Conservation (phyloP, 2,113 vertebrate species). For the Andinoacara biseriatus region DNA sequence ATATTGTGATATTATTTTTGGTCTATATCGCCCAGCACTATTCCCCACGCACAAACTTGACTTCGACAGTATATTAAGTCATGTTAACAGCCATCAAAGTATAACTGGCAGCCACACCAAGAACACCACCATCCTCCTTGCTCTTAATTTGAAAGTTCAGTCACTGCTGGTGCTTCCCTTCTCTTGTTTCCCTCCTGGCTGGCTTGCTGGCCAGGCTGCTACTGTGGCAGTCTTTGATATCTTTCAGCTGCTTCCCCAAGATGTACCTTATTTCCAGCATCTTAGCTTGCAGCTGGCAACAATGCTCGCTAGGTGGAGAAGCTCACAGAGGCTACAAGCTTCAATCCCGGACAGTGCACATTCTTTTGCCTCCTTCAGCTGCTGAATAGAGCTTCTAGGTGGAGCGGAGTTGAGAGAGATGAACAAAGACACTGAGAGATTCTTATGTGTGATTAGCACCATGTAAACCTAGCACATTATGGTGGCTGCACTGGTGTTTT, state of each 20-base stretch:
- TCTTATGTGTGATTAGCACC: not conserved
- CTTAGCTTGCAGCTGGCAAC: no score
- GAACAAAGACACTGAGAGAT: not conserved
- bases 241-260: not conserved
- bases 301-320: not conserved
- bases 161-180: no score
- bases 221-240: fast-evolving
- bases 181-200: not conserved
- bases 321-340: not conserved
- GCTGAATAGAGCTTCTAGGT: not conserved
- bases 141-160: not conserved
- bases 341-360: not conserved
- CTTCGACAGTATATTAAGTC: not conserved
- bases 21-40: no score
- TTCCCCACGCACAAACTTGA: not conserved
- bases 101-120: not conserved
- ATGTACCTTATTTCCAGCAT: no score
- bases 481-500: not conserved
- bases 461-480: no score
- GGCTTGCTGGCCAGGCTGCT: not conserved
- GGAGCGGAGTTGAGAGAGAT: not conserved
- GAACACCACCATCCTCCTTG: not conserved
- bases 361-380: not conserved
- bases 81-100: not conserved
- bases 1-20: no score